Evolutionary conservation across 2,888 invertebrate genomes (phyloP).

Genomic region (Cheilosia soror): DNA sequence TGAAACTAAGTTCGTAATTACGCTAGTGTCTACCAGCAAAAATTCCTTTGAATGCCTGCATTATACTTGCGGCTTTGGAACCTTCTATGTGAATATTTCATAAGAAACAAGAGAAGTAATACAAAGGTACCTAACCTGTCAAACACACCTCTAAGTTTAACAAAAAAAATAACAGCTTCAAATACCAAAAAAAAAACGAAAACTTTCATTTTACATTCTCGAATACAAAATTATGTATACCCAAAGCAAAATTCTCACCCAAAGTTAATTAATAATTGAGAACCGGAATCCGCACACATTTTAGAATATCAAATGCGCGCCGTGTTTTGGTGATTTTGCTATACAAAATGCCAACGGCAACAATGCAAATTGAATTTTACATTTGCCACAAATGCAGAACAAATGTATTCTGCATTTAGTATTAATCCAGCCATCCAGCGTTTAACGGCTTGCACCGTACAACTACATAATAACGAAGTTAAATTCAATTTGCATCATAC

Average conservation of each 20-base stretch:
- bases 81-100: too few relatives aligned
- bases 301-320: constrained; percentile 45
- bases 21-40: too few relatives aligned
- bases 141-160: too few relatives aligned
- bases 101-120: too few relatives aligned
- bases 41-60: too few relatives aligned
- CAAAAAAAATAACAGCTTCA: neutral
- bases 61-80: too few relatives aligned
- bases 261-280: constrained; percentile 64
- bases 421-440: constrained; percentile 10
- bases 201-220: neutral
- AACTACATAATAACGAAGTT: constrained; percentile 13
- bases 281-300: constrained; percentile 36
- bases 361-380: constrained; percentile 69
- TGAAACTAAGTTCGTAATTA: too few relatives aligned
- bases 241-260: constrained; percentile 17
- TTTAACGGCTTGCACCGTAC: neutral
- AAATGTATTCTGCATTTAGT: constrained; percentile 22
- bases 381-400: constrained; percentile 41
- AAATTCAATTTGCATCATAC: constrained; percentile 43
- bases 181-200: neutral
- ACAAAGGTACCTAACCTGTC: too few relatives aligned
- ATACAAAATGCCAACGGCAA: constrained; percentile 54
- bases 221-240: too few relatives aligned
- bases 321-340: constrained; percentile 51